Percentiles rank a stretch among this genome's conserved stretches.
Conservation (phyloP, 2,113 vertebrate genomes). For the Boulengeromyrus knoepffleri region DNA sequence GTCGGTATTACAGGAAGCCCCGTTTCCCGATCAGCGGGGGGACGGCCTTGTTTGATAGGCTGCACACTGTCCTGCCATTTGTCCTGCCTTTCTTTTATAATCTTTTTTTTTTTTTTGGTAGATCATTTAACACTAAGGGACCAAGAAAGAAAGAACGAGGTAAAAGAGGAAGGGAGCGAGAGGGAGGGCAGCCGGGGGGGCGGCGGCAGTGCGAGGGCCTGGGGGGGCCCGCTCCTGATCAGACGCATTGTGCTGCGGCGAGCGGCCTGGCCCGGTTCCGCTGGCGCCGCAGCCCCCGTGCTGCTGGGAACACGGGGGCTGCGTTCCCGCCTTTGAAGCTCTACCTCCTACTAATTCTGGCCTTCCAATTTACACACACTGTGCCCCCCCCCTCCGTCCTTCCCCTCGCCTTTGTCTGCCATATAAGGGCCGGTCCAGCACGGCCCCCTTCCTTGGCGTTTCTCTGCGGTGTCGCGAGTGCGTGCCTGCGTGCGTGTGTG, state of each 20-base stretch:
- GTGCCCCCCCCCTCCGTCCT: constrained; percentile 54
- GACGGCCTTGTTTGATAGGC: background rate
- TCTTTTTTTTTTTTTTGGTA: background rate
- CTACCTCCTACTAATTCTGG: constrained; percentile 78
- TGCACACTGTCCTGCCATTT: background rate
- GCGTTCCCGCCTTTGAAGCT: constrained; percentile 72
- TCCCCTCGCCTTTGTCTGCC: constrained; percentile 70
- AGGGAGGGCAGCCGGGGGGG: background rate
- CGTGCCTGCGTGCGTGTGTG: constrained; percentile 11
- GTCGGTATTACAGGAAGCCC: background rate
- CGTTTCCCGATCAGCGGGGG: background rate
- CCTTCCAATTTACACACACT: constrained; percentile 75
- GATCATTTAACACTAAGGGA: background rate
- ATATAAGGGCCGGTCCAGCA: constrained; percentile 69
- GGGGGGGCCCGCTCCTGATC: constrained; percentile 12
- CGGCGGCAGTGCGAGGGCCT: constrained; percentile 43
- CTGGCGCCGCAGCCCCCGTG: constrained; percentile 71
- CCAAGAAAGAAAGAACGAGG: background rate
- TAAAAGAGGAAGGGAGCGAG: background rate
- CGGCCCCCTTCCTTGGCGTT: constrained; percentile 57
- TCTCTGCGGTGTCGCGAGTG: constrained; percentile 41
- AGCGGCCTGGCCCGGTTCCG: constrained; percentile 61
- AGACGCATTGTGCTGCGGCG: constrained; percentile 11
- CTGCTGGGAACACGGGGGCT: constrained; percentile 73
- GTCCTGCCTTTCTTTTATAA: background rate